Evolutionary conservation across 2,113 vertebrate genomes (phyloP).

Genomic region (Sorex araneus): DNA sequence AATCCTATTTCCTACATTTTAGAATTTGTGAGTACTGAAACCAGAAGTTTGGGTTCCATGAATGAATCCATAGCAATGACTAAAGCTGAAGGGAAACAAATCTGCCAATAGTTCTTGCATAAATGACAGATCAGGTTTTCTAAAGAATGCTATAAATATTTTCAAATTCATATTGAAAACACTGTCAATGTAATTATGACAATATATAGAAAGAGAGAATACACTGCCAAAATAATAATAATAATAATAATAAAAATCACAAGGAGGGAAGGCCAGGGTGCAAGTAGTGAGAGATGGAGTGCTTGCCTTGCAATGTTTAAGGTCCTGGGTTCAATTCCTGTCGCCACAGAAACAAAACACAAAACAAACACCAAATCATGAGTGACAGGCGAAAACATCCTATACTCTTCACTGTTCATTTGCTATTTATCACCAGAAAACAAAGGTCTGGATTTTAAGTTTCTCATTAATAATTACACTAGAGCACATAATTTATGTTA

Average conservation of each 20-base stretch:
- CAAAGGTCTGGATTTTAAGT: conserved; percentile 20
- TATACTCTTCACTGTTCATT: not conserved
- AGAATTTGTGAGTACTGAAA: conserved; percentile 15
- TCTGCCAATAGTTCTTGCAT: not conserved
- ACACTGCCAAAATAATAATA: not conserved
- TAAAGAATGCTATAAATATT: conserved; percentile 48
- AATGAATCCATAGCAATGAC: conserved; percentile 26
- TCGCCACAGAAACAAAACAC: not conserved
- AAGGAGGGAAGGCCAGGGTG: too few species aligned
- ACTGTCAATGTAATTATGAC: not conserved
- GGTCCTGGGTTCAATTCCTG: too few species aligned
- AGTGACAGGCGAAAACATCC: too few species aligned
- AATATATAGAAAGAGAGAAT: conserved; percentile 40
- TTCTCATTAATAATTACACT: conserved; percentile 50
- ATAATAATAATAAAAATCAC: not conserved
- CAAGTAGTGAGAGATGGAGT: too few species aligned
- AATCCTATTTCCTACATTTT: not conserved
- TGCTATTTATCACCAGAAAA: conserved; percentile 34
- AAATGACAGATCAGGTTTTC: conserved; percentile 48
- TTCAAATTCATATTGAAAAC: conserved; percentile 46
- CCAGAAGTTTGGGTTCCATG: not conserved
- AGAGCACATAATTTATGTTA: not conserved
- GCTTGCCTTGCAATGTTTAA: too few species aligned
- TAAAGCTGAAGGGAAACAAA: conserved; percentile 9
- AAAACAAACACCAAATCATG: not conserved